Evolutionary conservation across 1,140 invertebrate genomes (phyloP), one percentile per base, ranked within the genome.

Genomic region (Drosophila repletoides): DNA sequence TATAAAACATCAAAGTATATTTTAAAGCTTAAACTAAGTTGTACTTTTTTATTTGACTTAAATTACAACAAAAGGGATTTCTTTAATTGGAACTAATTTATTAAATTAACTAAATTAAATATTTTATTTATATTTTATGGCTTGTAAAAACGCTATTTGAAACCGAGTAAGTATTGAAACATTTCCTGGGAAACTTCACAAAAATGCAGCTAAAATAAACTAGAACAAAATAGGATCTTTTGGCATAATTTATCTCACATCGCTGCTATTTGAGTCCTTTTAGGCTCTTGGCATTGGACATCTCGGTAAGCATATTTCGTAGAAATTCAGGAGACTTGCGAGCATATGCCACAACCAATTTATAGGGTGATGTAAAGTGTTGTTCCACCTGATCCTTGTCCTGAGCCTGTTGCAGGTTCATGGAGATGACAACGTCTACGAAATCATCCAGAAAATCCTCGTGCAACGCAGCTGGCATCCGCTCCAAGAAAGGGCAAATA

Each of bases 401-500:
- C 2, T 14, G 26, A 3, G 60, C 55, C n/a, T 83, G 88, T 55
- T 91, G 86, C 2, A 92, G 80, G 3, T 92, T 91, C 81, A 93
- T 89, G 6, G 91, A 90, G 15, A 86, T 75, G 0, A 93, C 90
- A 28, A 92, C 88, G 0, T 91, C 75, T 5, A 93, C 56, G 49
- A 93, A 93, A 66, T 94, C 93, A 26, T 92, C 83, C 14, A 93
- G 90, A 75, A 94, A 96, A 1, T 94, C 92, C n/a, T 94, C 91
- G 31, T 93, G 92, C 2, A 94, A 60, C 0, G 92, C 84, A 0
- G 91, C 69, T 0, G 95, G 94, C 55, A 97, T 93, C 17, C 93
- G 90, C 2, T 92, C 89, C 33, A 95, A 76, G 73, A 96, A 96
- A 0, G 96, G 95, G 83, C 95, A 96, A 2, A 96, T 93, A 0